These are phyloP conservation scores for Loxodonta africana DNA, from an alignment of 2,113 vertebrate species.

Conservation along the genomic window DNA sequence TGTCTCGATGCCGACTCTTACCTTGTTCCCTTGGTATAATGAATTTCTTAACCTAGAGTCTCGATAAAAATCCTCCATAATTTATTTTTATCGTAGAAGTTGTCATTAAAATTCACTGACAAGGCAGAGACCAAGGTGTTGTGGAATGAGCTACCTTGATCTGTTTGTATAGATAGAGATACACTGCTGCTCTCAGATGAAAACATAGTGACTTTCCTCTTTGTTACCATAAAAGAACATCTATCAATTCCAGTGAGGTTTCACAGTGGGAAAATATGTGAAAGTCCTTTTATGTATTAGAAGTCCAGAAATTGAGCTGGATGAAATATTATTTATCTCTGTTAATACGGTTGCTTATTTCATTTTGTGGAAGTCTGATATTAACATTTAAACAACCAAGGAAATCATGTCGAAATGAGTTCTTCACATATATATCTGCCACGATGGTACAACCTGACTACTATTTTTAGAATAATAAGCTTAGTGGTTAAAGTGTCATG, in stretches of 20 bases:
- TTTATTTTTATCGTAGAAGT: conserved; percentile 76
- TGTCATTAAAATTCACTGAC: conserved; percentile 79
- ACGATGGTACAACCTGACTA: conserved; percentile 73
- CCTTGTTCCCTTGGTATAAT: conserved; percentile 67
- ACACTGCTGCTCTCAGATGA: conserved; percentile 66
- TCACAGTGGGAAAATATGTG: conserved; percentile 61
- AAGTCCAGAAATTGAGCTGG: conserved; percentile 57
- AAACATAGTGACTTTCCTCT: conserved; percentile 67
- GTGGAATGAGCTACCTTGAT: conserved; percentile 62
- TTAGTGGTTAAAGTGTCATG: conserved; percentile 85
- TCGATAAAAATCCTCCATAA: conserved; percentile 73
- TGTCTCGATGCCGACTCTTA: conserved; percentile 74
- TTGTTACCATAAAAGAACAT: conserved; percentile 69
- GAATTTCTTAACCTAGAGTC: conserved; percentile 81
- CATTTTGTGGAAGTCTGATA: conserved; percentile 74
- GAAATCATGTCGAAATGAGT: conserved; percentile 76
- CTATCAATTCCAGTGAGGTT: conserved; percentile 63
- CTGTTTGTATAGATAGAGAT: conserved; percentile 77
- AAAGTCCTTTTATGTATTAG: conserved; percentile 72
- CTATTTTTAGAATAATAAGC: conserved; percentile 86
- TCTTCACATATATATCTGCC: conserved; percentile 76
- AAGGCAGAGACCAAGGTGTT: conserved; percentile 66
- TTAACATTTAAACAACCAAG: conserved; percentile 78
- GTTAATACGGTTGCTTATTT: conserved; percentile 76
- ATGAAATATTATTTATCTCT: conserved; percentile 68